Percentiles rank a stretch among this genome's conserved stretches.
phyloP scores from a whole-genome alignment of 2,113 vertebrate species.

The Tragelaphus imberbis region DNA sequence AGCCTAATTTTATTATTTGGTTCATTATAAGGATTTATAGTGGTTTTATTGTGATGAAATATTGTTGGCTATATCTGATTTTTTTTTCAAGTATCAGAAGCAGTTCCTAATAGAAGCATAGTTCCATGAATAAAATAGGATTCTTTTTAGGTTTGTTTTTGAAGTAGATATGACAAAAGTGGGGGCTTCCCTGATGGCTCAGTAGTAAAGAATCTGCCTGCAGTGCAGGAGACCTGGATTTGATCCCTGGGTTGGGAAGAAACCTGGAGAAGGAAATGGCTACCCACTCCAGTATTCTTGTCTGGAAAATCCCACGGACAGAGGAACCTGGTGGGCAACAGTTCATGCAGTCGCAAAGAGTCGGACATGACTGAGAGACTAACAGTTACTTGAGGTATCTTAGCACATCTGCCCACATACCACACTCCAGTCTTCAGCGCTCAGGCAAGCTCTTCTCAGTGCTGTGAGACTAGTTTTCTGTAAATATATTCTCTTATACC shows the following conservation, averaged over 20 bases:
- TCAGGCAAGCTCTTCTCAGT: not conserved
- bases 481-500: not conserved
- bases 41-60: conserved; percentile 35
- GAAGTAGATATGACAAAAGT: not conserved
- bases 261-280: not conserved
- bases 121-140: conserved; percentile 6
- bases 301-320: not conserved
- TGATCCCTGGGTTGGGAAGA: not conserved
- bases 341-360: not conserved
- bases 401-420: not conserved
- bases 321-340: not conserved
- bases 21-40: conserved; percentile 4
- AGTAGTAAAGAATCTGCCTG: not conserved
- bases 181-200: not conserved
- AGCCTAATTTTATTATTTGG: conserved; percentile 15
- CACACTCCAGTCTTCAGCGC: not conserved
- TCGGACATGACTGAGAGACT: not conserved
- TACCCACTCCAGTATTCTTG: not conserved
- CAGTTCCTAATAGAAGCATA: conserved; percentile 1
- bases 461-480: not conserved
- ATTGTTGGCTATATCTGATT: not conserved
- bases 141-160: not conserved
- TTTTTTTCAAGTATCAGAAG: not conserved
- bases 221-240: not conserved
- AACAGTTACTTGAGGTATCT: not conserved